A percentile compares a stretch with the other conserved stretches of the same genome.
phyloP scores from a whole-genome alignment of 1,140 invertebrate genomes.

The Lordiphosa stackelbergi region DNA sequence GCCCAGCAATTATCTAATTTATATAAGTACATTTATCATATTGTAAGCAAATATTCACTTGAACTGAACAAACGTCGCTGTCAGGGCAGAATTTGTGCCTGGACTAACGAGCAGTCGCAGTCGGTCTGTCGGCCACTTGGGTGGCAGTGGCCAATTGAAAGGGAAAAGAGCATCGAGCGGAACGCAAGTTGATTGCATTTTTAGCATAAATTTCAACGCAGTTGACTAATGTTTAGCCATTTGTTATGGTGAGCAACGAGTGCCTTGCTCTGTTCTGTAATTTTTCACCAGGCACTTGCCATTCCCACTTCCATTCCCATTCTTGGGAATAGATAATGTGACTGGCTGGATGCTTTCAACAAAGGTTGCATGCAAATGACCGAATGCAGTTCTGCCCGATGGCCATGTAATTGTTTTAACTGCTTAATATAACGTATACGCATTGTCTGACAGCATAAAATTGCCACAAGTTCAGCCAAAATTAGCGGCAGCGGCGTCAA shows the following conservation, averaged over 20 bases:
- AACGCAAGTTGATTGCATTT: conserved; percentile 74
- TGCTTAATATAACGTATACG: conserved; percentile 64
- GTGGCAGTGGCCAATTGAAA: conserved; percentile 51
- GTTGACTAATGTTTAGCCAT: conserved; percentile 69
- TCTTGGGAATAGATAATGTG: conserved; percentile 51
- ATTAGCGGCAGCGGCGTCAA: conserved; percentile 23
- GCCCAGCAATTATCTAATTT: conserved; percentile 68
- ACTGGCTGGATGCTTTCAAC: conserved; percentile 17
- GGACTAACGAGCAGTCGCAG: conserved; percentile 44
- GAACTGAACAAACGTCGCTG: conserved; percentile 10
- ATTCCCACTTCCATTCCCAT: conserved; percentile 17
- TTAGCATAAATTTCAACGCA: conserved; percentile 75
- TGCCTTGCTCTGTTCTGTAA: conserved; percentile 29
- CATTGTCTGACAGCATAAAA: conserved; percentile 23
- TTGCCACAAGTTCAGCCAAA: conserved; percentile 6
- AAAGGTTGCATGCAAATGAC: conserved; percentile 42
- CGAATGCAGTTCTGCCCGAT: conserved; percentile 15
- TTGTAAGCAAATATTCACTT: conserved; percentile 63
- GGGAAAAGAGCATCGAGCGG: conserved; percentile 45
- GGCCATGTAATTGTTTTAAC: conserved; percentile 51
- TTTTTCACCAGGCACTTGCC: conserved; percentile 44
- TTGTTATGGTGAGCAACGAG: conserved; percentile 46
- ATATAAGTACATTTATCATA: conserved; percentile 67
- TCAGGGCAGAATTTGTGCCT: conserved; percentile 59
- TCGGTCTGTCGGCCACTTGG: conserved; percentile 54